Evolutionary conservation across 2,113 vertebrate genomes (phyloP).

Genomic region (Elephantulus edwardii): DNA sequence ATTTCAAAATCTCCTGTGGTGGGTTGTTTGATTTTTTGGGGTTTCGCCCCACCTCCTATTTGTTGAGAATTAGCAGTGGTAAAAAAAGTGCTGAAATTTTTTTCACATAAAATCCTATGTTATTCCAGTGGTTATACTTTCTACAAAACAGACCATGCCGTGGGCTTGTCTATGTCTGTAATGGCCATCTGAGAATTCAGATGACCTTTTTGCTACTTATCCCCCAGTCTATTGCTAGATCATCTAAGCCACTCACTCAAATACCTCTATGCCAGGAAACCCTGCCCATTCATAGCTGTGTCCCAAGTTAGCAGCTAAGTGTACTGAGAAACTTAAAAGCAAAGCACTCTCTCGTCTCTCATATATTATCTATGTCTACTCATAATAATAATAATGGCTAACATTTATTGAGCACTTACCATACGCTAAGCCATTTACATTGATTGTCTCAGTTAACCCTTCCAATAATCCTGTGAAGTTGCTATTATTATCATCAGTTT

Average conservation of each 20-base stretch:
- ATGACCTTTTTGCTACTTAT: background rate
- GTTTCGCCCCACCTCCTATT: no score
- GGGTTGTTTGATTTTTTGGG: no score
- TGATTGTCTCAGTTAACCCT: slow-evolving; percentile 31
- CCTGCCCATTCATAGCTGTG: background rate
- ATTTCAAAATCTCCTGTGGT: background rate
- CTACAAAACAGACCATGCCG: background rate
- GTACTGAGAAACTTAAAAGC: slow-evolving; percentile 55
- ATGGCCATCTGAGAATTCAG: background rate
- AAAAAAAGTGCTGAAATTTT: background rate
- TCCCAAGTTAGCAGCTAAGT: slow-evolving; percentile 35
- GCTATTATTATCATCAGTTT: background rate
- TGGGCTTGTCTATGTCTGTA: background rate
- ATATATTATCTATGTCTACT: slow-evolving; percentile 43
- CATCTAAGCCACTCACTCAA: background rate
- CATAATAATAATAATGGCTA: slow-evolving; percentile 46
- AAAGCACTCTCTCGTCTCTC: slow-evolving; percentile 43
- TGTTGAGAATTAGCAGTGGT: background rate
- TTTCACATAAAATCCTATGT: background rate
- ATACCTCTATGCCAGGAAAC: slow-evolving; percentile 39
- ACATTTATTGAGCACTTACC: slow-evolving; percentile 2
- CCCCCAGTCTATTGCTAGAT: background rate
- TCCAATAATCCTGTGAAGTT: background rate
- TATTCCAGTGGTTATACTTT: background rate
- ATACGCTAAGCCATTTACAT: slow-evolving; percentile 26